Conservation (phyloP, 1,140 invertebrate species). For the Elysia chlorotica region DNA sequence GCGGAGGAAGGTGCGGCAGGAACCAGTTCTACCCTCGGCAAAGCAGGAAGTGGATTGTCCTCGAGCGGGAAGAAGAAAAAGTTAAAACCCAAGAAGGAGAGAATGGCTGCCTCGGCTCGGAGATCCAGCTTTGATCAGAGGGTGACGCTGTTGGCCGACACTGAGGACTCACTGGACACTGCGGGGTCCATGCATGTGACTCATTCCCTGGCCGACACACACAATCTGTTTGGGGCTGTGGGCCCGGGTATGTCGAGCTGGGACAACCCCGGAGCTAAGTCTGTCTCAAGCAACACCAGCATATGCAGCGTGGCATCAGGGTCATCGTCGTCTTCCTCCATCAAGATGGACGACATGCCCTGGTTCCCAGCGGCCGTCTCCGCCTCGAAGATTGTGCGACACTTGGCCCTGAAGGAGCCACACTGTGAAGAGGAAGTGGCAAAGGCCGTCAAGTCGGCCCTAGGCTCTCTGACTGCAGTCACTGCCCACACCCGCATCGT, state of each 20-base stretch:
- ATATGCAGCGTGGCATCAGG: conserved; percentile 2
- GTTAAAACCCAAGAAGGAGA: conserved; percentile 55
- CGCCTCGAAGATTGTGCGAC: conserved; percentile 53
- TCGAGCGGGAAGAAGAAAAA: conserved; percentile 55
- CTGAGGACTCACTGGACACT: conserved; percentile 10
- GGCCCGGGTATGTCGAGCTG: not conserved
- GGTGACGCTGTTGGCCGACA: conserved; percentile 25
- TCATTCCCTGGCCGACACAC: not conserved
- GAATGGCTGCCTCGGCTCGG: conserved; percentile 22
- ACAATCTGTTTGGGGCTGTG: not conserved
- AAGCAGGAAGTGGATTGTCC: conserved; percentile 35
- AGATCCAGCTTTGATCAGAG: conserved; percentile 23
- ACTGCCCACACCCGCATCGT: conserved; percentile 52
- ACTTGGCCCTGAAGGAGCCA: conserved; percentile 46
- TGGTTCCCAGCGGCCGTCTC: conserved; percentile 57
- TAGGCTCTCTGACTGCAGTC: conserved; percentile 36
- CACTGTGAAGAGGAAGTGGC: conserved; percentile 42
- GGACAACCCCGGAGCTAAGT: no score
- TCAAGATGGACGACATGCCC: conserved; percentile 54
- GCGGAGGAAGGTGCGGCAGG: conserved; percentile 28
- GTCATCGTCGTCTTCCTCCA: conserved; percentile 11
- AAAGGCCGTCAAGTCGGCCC: conserved; percentile 50
- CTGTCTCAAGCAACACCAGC: conserved; percentile 14
- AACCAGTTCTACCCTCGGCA: conserved; percentile 20
- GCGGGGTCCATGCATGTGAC: conserved; percentile 9